Conservation (phyloP, 2,797 vertebrate species). For the Champsocephalus esox region DNA sequence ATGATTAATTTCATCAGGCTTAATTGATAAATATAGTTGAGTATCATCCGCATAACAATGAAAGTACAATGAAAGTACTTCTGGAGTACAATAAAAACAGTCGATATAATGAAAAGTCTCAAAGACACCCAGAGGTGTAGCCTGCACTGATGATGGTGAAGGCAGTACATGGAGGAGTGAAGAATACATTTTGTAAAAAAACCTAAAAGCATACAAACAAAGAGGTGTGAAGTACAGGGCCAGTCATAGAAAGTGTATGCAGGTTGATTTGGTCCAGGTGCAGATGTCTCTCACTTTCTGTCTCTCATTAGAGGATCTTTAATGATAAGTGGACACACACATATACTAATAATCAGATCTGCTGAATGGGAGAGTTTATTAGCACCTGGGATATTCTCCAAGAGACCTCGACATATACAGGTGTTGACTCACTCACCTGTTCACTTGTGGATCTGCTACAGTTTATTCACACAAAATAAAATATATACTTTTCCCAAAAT, state of each 20-base stretch:
- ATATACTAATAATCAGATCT: slow-evolving; percentile 29
- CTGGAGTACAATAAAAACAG: not conserved
- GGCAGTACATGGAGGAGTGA: not conserved
- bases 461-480: no score
- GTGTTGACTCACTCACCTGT: slow-evolving; percentile 6
- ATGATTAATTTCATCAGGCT: no score
- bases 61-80: no score
- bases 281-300: slow-evolving; percentile 34
- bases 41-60: no score
- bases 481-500: not conserved
- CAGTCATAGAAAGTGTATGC: slow-evolving; percentile 43
- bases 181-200: not conserved
- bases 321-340: slow-evolving; percentile 34
- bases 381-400: slow-evolving; percentile 25
- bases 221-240: not conserved
- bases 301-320: slow-evolving; percentile 44
- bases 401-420: slow-evolving; percentile 33
- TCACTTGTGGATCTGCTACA: not conserved
- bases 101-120: slow-evolving; percentile 11
- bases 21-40: no score
- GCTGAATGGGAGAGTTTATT: slow-evolving; percentile 29
- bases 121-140: slow-evolving; percentile 11
- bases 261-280: slow-evolving; percentile 74
- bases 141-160: not conserved
- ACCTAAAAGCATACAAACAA: slow-evolving; percentile 6